Evolutionary conservation across 2,888 invertebrate species (phyloP).

Genomic region (Peribatodes rhomboidaria): DNA sequence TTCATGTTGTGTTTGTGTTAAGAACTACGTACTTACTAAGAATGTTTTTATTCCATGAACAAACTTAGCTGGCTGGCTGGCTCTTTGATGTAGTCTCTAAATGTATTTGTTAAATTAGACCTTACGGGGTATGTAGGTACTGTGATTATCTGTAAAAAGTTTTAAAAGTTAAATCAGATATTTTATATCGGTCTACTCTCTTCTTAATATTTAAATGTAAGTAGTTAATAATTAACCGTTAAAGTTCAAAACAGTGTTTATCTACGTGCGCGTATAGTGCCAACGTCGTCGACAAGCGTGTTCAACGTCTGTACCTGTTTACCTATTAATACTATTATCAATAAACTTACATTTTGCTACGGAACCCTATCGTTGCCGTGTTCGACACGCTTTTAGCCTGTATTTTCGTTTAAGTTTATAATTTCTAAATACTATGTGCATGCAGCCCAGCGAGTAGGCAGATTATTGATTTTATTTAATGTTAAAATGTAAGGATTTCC

Average conservation of each 20-base stretch:
- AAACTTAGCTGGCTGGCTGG: background rate
- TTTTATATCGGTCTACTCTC: background rate
- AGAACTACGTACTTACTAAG: background rate
- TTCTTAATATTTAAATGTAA: background rate
- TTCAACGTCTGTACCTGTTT: background rate
- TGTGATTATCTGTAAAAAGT: conserved; percentile 3
- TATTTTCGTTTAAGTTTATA: background rate
- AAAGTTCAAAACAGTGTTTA: background rate
- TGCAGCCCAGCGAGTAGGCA: background rate
- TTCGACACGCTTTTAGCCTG: conserved; percentile 4
- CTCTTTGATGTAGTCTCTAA: background rate
- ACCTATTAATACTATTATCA: background rate
- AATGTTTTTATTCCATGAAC: background rate
- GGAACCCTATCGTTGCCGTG: background rate
- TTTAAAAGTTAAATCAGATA: background rate
- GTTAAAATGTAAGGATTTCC: conserved; percentile 1
- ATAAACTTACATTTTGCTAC: background rate
- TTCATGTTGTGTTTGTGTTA: background rate
- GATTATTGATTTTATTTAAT: background rate
- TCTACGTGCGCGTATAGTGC: background rate
- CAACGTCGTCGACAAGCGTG: background rate
- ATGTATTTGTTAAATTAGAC: conserved; percentile 1
- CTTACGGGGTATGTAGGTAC: background rate
- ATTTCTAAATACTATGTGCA: background rate
- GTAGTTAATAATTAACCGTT: background rate